phyloP scores from a whole-genome alignment of 1,140 invertebrate genomes.

The Pemphigus obesinymphae region DNA sequence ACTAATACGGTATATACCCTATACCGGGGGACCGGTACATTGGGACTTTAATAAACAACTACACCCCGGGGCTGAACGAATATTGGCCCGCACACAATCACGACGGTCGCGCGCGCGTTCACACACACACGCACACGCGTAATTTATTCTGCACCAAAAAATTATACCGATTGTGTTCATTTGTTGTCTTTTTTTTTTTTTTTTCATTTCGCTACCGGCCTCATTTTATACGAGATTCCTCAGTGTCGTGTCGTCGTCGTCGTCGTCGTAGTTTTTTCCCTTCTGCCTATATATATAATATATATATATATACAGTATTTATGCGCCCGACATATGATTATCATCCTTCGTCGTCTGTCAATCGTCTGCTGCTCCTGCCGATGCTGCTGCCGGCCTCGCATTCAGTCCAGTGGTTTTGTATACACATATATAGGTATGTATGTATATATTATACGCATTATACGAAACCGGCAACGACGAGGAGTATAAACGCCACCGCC shows the following conservation, averaged over 20 bases:
- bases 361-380: neutral
- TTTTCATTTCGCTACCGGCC: neutral
- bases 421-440: neutral
- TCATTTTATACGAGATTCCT: slow-evolving; percentile 32
- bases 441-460: neutral
- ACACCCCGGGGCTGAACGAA: neutral
- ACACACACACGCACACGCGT: neutral
- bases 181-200: neutral
- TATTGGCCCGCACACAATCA: neutral
- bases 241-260: slow-evolving; percentile 7
- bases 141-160: slow-evolving; percentile 23
- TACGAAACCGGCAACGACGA: neutral
- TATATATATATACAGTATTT: neutral
- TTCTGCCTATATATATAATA: neutral
- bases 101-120: neutral
- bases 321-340: slow-evolving; percentile 34
- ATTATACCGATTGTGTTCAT: slow-evolving; percentile 9
- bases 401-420: neutral
- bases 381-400: neutral
- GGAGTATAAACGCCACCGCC: slow-evolving; percentile 6
- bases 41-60: too few relatives aligned
- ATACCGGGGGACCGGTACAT: too few relatives aligned
- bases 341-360: slow-evolving; percentile 27
- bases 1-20: too few relatives aligned
- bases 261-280: slow-evolving; percentile 7